Base-by-base conservation (phyloP, 2,888 invertebrate genomes). In the Synanthedon andrenaeformis region DNA sequence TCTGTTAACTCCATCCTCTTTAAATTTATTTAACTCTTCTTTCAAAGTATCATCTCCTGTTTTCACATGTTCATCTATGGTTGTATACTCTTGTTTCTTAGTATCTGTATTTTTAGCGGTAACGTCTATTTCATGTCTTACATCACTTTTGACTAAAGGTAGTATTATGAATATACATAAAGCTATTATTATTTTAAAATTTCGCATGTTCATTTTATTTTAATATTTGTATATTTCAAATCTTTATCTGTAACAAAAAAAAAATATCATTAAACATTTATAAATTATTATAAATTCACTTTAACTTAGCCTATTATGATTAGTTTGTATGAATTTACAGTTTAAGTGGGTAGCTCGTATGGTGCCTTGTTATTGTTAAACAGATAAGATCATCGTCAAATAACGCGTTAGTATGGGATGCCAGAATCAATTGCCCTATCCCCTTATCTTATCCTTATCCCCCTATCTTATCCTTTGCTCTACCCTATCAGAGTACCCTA, bases 101-200 rank as follows among this genome's bases (percentile, higher is more conserved):
- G 12, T 45, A n/a, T 45, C 45, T 41, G 13, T 11, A 52, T 50
- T 42, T n/a, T 53, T 50, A 23, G 50, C 48, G 3, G 41, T 51
- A 4, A 49, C 51, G 6, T 54, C 11, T 12, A 51, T 54, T 53
- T 56, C 42, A 41, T 48, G 51, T 17, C 23, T 49, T 5, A 28
- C 41, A n/a, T 12, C 41, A 41, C 17, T 52, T 54, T 51, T 12
- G 23, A 53, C 41, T 12, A 50, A 41, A 11, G 52, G 51, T 41
- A 56, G 10, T 49, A 51, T 42, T 8, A 56, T 49, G 49, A 41
- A 49, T 56, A 56, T 45, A 51, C 17, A 48, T 41, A 45, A 13
- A 14, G 8, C 45, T 45, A 45, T 5, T 3, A n/a, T 45, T 45
- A 8, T 45, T 5, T 35, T 35, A 10, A 35, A 1, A 35, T 35